Evolutionary conservation across 2,113 vertebrate species (phyloP).

Genomic region (Pardalotus punctatus): DNA sequence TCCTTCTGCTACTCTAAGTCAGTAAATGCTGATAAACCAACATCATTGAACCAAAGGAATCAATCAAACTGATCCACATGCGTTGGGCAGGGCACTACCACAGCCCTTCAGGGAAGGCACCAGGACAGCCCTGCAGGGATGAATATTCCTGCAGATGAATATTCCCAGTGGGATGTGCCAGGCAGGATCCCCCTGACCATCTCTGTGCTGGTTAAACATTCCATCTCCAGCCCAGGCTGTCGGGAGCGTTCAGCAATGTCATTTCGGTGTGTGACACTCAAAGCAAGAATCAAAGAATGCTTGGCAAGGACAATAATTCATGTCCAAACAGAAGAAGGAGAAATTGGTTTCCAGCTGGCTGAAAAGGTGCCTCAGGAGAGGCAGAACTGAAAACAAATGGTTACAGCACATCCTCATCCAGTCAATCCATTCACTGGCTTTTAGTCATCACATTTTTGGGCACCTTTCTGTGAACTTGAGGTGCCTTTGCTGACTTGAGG

Average conservation of each 20-base stretch:
- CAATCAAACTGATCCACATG: accelerated
- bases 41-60: background rate
- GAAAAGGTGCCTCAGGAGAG: background rate
- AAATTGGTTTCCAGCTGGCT: background rate
- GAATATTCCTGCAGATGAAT: background rate
- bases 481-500: background rate
- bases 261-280: background rate
- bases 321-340: background rate
- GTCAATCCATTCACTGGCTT: background rate
- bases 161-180: background rate
- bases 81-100: background rate
- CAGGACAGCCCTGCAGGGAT: background rate
- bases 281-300: background rate
- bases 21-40: background rate
- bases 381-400: background rate
- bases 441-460: background rate
- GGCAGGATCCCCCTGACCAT: background rate
- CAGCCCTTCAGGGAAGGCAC: background rate
- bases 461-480: background rate
- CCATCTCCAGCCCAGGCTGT: background rate
- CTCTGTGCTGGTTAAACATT: background rate
- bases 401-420: background rate
- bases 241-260: background rate
- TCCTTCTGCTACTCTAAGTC: background rate
- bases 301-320: background rate